phyloP scores from a whole-genome alignment of 2,113 vertebrate species.

The Tinamus guttatus region DNA sequence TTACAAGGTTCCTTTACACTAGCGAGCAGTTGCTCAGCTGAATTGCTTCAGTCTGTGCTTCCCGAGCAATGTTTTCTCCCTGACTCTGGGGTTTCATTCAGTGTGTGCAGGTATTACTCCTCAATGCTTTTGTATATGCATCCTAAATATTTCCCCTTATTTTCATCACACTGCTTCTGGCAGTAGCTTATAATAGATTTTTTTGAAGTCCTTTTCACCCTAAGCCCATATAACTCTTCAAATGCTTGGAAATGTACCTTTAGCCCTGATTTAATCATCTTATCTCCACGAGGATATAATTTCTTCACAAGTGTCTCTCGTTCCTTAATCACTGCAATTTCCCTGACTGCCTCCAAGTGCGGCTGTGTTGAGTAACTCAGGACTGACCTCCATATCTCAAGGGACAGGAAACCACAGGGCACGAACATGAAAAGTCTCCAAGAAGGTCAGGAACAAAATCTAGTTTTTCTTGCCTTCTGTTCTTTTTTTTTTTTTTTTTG shows the following conservation, averaged over 20 bases:
- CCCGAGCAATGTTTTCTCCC: not conserved
- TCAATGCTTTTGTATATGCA: not conserved
- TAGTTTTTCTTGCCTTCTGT: not conserved
- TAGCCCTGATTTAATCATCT: not conserved
- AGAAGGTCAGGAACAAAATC: not conserved
- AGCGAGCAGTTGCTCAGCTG: not conserved
- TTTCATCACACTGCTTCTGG: not conserved
- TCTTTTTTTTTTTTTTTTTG: slow-evolving; percentile 56
- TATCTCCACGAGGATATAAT: not conserved
- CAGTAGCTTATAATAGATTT: not conserved
- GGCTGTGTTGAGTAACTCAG: not conserved
- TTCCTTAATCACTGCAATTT: not conserved
- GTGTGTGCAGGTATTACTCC: not conserved
- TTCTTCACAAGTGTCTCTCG: not conserved
- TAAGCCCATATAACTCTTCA: not conserved
- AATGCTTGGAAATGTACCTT: not conserved
- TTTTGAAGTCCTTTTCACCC: not conserved
- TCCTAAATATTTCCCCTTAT: not conserved
- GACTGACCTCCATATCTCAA: not conserved
- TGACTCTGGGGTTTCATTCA: not conserved
- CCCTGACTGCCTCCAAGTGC: not conserved
- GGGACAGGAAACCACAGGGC: not conserved
- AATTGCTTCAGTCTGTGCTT: not conserved
- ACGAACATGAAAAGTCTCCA: not conserved
- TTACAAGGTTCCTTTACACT: not conserved